Evolutionary conservation across 1,140 invertebrate genomes (phyloP).

Genomic region (Drosophila ambigua): DNA sequence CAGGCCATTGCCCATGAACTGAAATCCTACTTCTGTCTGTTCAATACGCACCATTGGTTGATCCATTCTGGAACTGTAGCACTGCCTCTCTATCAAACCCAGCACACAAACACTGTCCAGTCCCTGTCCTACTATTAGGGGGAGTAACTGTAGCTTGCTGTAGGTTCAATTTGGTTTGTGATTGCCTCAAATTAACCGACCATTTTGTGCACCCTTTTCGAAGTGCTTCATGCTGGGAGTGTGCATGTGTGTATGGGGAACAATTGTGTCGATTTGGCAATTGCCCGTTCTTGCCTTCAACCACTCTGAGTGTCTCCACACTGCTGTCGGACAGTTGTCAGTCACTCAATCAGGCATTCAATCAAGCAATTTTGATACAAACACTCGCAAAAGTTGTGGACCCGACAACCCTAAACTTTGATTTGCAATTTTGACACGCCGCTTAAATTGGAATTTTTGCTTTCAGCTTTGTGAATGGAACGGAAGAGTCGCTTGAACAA

Average conservation of each 20-base stretch:
- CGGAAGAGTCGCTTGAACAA: slow-evolving; percentile 5
- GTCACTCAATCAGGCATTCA: slow-evolving; percentile 74
- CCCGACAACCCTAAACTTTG: slow-evolving; percentile 65
- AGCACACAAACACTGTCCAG: slow-evolving; percentile 13
- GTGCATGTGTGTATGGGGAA: slow-evolving; percentile 3
- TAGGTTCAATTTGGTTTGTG: slow-evolving; percentile 66
- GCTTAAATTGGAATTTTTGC: slow-evolving; percentile 73
- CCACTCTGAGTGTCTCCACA: neutral
- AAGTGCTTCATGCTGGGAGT: neutral
- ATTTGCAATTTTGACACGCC: slow-evolving; percentile 75
- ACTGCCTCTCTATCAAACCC: slow-evolving; percentile 12
- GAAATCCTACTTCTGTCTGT: slow-evolving; percentile 11
- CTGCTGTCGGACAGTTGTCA: slow-evolving; percentile 42
- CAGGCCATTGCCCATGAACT: slow-evolving; percentile 19
- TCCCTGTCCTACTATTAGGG: slow-evolving; percentile 6
- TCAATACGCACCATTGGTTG: slow-evolving; percentile 52
- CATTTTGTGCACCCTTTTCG: slow-evolving; percentile 48
- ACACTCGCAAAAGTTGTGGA: slow-evolving; percentile 41
- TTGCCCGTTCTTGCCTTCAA: slow-evolving; percentile 45
- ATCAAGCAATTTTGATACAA: slow-evolving; percentile 68
- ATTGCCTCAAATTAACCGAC: slow-evolving; percentile 78
- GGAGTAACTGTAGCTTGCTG: slow-evolving; percentile 24
- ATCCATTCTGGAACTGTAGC: slow-evolving; percentile 56
- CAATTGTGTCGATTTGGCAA: slow-evolving; percentile 66
- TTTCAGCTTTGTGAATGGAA: slow-evolving; percentile 31